A percentile compares a stretch with the other conserved stretches of the same genome.
These are phyloP conservation scores for Eidolon dupreanum DNA, from an alignment of 2,797 vertebrate species.

Conservation along the genomic window DNA sequence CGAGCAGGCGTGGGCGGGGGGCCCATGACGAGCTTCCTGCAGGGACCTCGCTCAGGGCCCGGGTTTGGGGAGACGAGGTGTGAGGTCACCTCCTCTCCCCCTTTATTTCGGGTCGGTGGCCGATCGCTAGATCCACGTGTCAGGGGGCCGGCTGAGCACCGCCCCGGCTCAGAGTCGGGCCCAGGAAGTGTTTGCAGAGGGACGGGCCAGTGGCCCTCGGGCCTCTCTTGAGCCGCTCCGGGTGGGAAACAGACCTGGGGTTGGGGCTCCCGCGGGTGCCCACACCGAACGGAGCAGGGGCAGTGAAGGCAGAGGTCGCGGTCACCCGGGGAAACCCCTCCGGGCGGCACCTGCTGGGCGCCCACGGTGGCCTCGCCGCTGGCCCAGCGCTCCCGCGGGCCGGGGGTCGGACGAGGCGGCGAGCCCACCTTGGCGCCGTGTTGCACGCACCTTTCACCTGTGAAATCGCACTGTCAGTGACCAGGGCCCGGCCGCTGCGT, in stretches of 20 bases:
- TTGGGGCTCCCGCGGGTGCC: no score
- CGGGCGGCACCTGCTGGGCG: neutral
- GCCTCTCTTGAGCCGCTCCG: no score
- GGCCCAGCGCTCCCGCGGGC: no score
- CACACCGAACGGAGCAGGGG: no score
- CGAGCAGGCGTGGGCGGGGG: no score
- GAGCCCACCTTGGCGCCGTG: fast-evolving
- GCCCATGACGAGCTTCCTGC: neutral
- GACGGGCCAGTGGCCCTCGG: no score
- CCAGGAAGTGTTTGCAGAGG: neutral
- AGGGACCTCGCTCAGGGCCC: neutral
- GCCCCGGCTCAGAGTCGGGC: fast-evolving
- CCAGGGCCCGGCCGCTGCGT: neutral
- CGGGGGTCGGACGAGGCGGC: no score
- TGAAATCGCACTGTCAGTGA: fast-evolving
- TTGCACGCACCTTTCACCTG: neutral
- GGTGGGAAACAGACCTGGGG: no score
- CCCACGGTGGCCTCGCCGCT: no score
- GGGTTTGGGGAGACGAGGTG: neutral
- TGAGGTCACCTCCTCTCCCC: neutral
- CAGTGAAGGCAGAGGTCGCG: no score
- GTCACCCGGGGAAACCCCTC: neutral
- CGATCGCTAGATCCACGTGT: fast-evolving
- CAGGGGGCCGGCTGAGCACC: neutral
- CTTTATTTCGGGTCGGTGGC: neutral